Conservation (phyloP, 2,113 vertebrate genomes). For the Nesoenas mayeri region DNA sequence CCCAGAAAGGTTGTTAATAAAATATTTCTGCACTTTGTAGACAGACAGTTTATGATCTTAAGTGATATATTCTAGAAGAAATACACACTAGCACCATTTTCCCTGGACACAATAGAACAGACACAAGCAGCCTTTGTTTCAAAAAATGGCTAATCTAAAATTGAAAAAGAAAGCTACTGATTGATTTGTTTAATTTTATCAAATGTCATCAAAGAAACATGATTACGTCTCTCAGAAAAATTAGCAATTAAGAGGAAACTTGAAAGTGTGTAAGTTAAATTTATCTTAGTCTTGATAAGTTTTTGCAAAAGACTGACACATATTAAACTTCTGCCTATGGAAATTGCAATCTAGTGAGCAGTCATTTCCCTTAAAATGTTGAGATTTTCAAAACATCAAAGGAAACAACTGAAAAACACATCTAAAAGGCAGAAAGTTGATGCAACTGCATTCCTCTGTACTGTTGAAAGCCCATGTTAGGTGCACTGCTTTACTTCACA, state of each 20-base stretch:
- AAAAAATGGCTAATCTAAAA: constrained; percentile 34
- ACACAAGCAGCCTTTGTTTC: constrained; percentile 15
- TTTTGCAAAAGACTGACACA: constrained; percentile 10
- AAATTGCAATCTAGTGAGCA: constrained; percentile 30
- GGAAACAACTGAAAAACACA: neutral
- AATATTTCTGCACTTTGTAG: constrained; percentile 50
- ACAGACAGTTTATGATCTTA: constrained; percentile 22
- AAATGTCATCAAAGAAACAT: constrained; percentile 60
- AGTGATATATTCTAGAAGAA: constrained; percentile 34
- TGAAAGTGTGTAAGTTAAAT: constrained; percentile 13
- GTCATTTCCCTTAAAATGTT: neutral
- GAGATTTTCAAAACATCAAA: neutral
- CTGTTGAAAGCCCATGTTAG: neutral
- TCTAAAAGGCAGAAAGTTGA: neutral
- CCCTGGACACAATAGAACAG: constrained; percentile 2
- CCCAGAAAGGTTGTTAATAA: constrained; percentile 49
- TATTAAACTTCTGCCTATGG: neutral
- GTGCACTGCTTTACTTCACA: neutral
- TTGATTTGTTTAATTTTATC: constrained; percentile 79
- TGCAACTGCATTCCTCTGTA: neutral
- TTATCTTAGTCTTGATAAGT: constrained; percentile 15
- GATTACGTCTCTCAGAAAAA: constrained; percentile 33
- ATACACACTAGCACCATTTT: neutral
- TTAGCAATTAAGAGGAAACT: constrained; percentile 38
- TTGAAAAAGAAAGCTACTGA: constrained; percentile 67